Base-by-base conservation (phyloP, 2,113 vertebrate species). In the Neoarius graeffei region DNA sequence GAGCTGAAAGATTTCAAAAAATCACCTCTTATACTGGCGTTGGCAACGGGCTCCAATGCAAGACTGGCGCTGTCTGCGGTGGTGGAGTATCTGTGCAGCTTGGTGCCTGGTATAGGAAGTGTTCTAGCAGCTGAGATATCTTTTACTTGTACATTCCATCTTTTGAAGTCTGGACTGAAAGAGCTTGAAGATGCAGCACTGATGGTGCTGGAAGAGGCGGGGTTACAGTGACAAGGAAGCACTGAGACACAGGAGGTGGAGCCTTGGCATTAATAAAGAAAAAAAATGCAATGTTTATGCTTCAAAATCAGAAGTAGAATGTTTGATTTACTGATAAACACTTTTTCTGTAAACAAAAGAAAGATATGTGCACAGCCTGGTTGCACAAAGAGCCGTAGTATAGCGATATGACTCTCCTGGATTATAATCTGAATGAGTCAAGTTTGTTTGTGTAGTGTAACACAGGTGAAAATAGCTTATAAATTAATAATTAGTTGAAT, bases 1-100 rank as follows among this genome's bases (percentile, higher is more conserved):
- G 89, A 93, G 52, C 85, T 95, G 89, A 93, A 90, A 84, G 87
- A 85, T 0, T 90, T 90, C 59, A 92, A 93, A 35, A 91, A 88
- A n/a, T 95, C 94, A 0, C 93, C 93, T 0, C 89, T 94, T 35
- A 54, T 62, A 2, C 3, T 23, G 56, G 89, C 64, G 0, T 35
- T 86, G 35, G 5, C 54, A 27, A 15, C 69, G 20, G 73, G 83
- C 48, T 42, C 86, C 59, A 13, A 85, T 0, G 9, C 64, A 8
- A 77, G 60, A 48, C 30, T 87, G 71, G 35, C 83, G 30, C 35
- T 91, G 19, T 90, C 81, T 27, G n/a, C 81, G n/a, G 48, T 60
- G 10, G 3, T 85, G 62, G 85, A 90, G 64, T 86, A 76, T 35
- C 23, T 73, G 14, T 67, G 84, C 52, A 90, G 76, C 17, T 67